These are phyloP conservation scores for Paguma larvata DNA, from an alignment of 2,797 vertebrate genomes.

Conservation along the genomic window DNA sequence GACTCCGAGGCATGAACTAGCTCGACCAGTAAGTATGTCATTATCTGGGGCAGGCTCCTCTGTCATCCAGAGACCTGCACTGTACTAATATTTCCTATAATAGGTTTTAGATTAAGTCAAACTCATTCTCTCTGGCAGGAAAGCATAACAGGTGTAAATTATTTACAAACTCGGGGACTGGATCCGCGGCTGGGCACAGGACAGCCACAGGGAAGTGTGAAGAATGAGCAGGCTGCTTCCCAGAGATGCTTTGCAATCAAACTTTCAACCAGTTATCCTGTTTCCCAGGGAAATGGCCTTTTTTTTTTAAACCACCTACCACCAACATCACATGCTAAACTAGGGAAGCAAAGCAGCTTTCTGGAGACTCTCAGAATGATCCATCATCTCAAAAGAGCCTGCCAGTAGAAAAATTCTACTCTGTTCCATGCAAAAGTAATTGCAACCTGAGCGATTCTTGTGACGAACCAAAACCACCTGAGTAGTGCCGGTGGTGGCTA, in stretches of 20 bases:
- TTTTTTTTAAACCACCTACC: neutral
- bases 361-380: neutral
- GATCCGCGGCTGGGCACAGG: slow-evolving; percentile 57
- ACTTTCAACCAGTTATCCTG: too few species aligned
- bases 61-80: neutral
- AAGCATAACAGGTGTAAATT: neutral
- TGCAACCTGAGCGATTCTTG: neutral
- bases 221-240: neutral
- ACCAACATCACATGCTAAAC: neutral
- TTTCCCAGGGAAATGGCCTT: neutral
- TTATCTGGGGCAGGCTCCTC: neutral
- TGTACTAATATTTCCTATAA: neutral
- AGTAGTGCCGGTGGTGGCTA: neutral
- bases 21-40: neutral
- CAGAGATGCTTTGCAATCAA: neutral
- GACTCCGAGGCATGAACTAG: neutral
- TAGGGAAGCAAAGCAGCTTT: neutral
- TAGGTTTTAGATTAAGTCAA: neutral
- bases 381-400: neutral
- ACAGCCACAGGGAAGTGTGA: neutral
- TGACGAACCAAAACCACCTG: neutral
- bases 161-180: slow-evolving; percentile 33
- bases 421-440: neutral
- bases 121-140: slow-evolving; percentile 17
- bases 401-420: neutral